Conservation (phyloP, 1,140 invertebrate genomes). For the Drosophila burlai region DNA sequence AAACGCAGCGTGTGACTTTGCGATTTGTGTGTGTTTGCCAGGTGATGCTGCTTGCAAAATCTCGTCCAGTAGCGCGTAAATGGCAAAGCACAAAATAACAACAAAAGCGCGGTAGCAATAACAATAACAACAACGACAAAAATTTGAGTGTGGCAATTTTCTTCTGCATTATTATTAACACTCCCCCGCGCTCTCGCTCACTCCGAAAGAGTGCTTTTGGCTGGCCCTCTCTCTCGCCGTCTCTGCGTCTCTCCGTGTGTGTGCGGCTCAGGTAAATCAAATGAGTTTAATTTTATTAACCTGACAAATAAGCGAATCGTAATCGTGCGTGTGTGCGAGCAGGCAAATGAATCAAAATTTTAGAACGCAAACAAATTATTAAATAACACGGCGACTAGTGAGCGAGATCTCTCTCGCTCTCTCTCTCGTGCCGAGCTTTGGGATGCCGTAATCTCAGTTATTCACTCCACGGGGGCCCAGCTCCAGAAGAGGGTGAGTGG, state of each 20-base stretch:
- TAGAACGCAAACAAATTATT: constrained; percentile 79
- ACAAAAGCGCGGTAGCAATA: constrained; percentile 4
- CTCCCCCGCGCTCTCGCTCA: constrained; percentile 32
- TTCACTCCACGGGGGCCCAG: constrained; percentile 13
- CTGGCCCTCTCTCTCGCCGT: constrained; percentile 5
- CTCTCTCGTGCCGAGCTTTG: constrained; percentile 21
- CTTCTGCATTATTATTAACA: constrained; percentile 70
- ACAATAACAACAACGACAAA: constrained; percentile 30
- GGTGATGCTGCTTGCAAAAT: constrained; percentile 36
- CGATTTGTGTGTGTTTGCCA: constrained; percentile 14
- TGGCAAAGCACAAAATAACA: constrained; percentile 17
- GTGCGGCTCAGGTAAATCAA: constrained; percentile 66
- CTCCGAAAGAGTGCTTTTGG: constrained; percentile 17
- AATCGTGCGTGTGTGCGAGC: constrained; percentile 40
- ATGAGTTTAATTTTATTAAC: constrained; percentile 77
- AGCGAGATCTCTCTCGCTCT: constrained; percentile 6
- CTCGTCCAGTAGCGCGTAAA: constrained; percentile 17
- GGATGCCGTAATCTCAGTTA: constrained; percentile 48
- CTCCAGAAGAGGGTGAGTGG: not conserved
- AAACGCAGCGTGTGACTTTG: constrained; percentile 35
- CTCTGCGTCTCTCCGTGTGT: constrained; percentile 9
- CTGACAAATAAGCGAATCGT: constrained; percentile 63
- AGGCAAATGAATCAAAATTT: constrained; percentile 66
- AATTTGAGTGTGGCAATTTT: constrained; percentile 35
- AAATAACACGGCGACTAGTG: constrained; percentile 52